Conservation (phyloP, 1,140 invertebrate genomes). For the Stegodyphus dumicola region DNA sequence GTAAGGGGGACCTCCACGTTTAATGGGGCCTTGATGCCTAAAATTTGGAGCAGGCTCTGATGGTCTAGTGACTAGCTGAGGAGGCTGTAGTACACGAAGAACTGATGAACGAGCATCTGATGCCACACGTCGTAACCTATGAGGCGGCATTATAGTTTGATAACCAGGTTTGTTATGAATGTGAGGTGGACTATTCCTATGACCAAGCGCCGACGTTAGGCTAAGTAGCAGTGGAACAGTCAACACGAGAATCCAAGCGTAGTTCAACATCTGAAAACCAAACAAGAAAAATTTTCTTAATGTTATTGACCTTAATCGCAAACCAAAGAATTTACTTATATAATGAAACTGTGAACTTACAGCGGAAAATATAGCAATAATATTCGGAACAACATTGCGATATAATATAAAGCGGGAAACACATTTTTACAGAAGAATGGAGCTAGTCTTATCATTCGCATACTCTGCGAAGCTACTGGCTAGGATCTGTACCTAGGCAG, state of each 20-base stretch:
- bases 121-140: background rate
- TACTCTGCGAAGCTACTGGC: too few relatives aligned
- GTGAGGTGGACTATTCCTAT: background rate
- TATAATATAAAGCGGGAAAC: too few relatives aligned
- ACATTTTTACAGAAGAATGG: too few relatives aligned
- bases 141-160: background rate
- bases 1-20: constrained; percentile 21
- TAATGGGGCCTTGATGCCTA: background rate
- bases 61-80: background rate
- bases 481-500: too few relatives aligned
- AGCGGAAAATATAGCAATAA: too few relatives aligned
- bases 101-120: background rate
- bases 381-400: too few relatives aligned
- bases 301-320: too few relatives aligned
- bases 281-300: background rate
- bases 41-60: background rate
- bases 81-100: background rate
- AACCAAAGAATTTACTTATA: too few relatives aligned
- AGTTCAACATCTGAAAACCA: background rate
- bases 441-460: too few relatives aligned
- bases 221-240: background rate
- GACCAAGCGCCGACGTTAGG: background rate
- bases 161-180: background rate
- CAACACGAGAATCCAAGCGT: background rate
- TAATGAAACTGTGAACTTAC: too few relatives aligned